Evolutionary conservation across 2,113 vertebrate genomes (phyloP).

Genomic region (Tenebrosternarchus preto): DNA sequence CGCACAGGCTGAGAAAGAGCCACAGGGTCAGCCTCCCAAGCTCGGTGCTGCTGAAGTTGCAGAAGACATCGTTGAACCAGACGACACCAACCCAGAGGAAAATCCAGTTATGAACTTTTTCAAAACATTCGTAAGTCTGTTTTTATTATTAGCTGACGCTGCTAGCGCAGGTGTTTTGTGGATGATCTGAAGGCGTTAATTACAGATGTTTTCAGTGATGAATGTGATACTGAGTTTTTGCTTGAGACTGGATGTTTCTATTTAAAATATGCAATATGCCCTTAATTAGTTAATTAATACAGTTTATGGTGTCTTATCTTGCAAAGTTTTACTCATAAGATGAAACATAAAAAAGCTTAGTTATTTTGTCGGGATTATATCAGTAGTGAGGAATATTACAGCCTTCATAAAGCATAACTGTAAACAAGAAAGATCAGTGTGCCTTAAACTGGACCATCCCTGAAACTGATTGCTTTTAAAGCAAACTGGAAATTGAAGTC

Average conservation of each 20-base stretch:
- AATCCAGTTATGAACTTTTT: slow-evolving; percentile 97
- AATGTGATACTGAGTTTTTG: neutral
- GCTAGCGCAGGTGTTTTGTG: neutral
- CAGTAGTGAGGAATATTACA: neutral
- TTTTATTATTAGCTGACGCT: neutral
- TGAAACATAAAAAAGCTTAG: neutral
- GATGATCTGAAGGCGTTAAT: neutral
- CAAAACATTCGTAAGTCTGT: slow-evolving; percentile 87
- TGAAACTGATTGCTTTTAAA: neutral
- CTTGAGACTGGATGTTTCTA: neutral
- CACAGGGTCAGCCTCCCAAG: slow-evolving; percentile 50
- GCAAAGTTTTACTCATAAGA: neutral
- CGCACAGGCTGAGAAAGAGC: slow-evolving; percentile 52
- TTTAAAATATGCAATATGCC: neutral
- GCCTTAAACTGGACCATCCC: neutral
- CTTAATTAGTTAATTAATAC: neutral
- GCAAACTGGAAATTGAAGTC: neutral
- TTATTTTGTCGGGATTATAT: neutral
- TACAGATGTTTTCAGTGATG: neutral
- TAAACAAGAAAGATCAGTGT: neutral
- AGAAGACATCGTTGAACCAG: slow-evolving; percentile 42
- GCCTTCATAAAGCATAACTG: neutral
- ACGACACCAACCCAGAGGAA: slow-evolving; percentile 68
- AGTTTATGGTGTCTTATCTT: neutral
- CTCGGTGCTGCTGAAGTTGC: slow-evolving; percentile 48